These are phyloP conservation scores for Cyanoliseus patagonus DNA, from an alignment of 2,113 vertebrate species.

Conservation along the genomic window DNA sequence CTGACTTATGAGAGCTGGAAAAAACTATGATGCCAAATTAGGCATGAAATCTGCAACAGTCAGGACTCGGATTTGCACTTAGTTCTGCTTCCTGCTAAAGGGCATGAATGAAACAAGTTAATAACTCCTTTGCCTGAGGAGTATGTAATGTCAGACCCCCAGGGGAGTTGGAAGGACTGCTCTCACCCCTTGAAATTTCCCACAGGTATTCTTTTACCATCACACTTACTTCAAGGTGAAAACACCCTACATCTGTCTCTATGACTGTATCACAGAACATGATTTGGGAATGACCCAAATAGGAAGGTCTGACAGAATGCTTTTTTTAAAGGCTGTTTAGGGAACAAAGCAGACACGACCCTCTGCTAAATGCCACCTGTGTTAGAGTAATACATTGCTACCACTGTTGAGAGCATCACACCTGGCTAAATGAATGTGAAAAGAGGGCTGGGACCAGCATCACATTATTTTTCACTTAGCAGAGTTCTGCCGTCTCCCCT, in stretches of 20 bases:
- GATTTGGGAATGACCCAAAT: constrained; percentile 17
- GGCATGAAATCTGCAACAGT: background rate
- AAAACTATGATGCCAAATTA: background rate
- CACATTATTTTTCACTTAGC: background rate
- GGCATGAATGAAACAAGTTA: background rate
- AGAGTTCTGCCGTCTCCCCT: background rate
- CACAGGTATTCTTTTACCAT: background rate
- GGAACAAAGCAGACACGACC: constrained; percentile 2
- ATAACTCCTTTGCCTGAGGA: background rate
- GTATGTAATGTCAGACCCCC: background rate
- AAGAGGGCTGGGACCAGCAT: background rate
- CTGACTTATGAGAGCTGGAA: background rate
- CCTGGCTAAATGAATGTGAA: background rate
- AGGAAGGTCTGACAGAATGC: constrained; percentile 16
- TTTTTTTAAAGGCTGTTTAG: constrained; percentile 12
- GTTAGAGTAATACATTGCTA: background rate
- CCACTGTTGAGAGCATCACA: background rate
- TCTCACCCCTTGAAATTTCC: background rate
- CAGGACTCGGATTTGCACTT: background rate
- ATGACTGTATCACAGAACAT: background rate
- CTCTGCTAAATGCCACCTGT: background rate
- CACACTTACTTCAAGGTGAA: constrained; percentile 21
- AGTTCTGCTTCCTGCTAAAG: background rate
- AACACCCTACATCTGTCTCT: background rate
- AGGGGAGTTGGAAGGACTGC: constrained; percentile 4